Evolutionary conservation across 2,113 vertebrate genomes (phyloP).

Genomic region (Plestiodon gilberti): DNA sequence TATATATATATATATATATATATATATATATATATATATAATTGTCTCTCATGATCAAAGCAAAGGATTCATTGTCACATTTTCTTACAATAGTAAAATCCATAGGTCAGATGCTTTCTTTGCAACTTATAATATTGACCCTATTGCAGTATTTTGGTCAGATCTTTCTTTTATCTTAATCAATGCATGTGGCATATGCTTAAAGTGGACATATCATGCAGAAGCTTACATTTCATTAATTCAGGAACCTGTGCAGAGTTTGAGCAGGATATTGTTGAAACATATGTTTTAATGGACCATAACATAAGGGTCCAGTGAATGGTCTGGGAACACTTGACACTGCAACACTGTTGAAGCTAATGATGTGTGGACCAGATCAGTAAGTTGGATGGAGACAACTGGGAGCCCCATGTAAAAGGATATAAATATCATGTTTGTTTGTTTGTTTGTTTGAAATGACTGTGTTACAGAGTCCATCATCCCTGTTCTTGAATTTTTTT

Average conservation of each 20-base stretch:
- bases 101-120: not conserved
- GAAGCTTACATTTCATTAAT: not conserved
- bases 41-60: not conserved
- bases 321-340: not conserved
- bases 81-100: not conserved
- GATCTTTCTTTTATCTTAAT: not conserved
- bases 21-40: too few species aligned
- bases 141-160: not conserved
- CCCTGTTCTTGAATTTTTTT: not conserved
- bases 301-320: not conserved
- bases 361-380: too few species aligned
- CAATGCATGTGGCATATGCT: not conserved
- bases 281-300: not conserved
- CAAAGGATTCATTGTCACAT: not conserved
- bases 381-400: not conserved
- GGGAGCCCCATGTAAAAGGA: not conserved
- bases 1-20: too few species aligned
- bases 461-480: not conserved
- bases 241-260: not conserved
- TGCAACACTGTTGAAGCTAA: not conserved
- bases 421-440: not conserved
- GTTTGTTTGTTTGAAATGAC: too few species aligned
- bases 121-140: not conserved
- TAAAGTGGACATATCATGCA: not conserved
- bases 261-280: not conserved